Percentiles rank a stretch among this genome's conserved stretches.
Conservation (phyloP, 2,113 vertebrate genomes). For the Protobothrops mucrosquamatus region DNA sequence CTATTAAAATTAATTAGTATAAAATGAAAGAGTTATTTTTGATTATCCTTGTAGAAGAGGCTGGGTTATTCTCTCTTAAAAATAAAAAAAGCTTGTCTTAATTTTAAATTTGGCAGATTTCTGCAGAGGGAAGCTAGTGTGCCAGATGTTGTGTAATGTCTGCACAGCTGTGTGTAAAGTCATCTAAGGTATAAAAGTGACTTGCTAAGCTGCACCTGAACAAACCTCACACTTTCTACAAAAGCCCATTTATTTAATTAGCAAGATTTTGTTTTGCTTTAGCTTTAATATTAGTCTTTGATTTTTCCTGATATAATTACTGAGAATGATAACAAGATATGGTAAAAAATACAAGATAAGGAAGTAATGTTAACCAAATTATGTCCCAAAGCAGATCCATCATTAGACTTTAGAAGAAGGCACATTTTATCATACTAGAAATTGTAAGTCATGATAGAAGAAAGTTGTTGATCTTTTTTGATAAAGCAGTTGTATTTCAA, state of each 20-base stretch:
- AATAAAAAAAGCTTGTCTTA: not conserved
- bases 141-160: slow-evolving; percentile 16
- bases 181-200: not conserved
- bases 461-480: not conserved
- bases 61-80: not conserved
- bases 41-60: not conserved
- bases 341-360: not conserved
- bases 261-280: not conserved
- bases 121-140: not conserved
- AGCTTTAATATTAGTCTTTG: not conserved
- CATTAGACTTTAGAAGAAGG: not conserved
- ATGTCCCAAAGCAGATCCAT: not conserved
- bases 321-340: not conserved
- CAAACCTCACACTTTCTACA: not conserved
- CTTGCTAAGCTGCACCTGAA: slow-evolving; percentile 10
- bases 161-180: not conserved
- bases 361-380: not conserved
- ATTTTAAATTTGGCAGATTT: not conserved
- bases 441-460: not conserved
- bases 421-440: not conserved
- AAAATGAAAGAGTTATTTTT: not conserved
- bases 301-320: not conserved
- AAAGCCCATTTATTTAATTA: slow-evolving; percentile 16
- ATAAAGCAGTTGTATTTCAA: not conserved
- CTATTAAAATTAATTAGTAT: not conserved